Conservation (phyloP, 2,113 vertebrate species). For the Polyodon spathula region DNA sequence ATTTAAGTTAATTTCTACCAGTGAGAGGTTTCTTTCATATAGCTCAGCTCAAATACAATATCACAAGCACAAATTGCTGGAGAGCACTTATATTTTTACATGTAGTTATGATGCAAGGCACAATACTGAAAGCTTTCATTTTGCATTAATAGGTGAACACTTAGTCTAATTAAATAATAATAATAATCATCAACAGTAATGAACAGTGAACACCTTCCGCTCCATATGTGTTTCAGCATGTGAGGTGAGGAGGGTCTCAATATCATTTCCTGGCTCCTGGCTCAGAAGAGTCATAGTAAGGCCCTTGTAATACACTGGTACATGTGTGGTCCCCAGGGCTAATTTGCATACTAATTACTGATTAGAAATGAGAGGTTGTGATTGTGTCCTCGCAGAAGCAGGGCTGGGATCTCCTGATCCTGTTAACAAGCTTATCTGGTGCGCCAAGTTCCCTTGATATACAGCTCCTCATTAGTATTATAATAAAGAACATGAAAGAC, state of each 20-base stretch:
- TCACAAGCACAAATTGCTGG: no score
- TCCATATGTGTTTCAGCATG: not conserved
- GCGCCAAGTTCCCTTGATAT: constrained; percentile 80
- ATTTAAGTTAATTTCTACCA: constrained; percentile 19
- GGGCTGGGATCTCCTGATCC: constrained; percentile 72
- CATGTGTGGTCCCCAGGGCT: constrained; percentile 92
- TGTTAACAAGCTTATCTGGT: constrained; percentile 88
- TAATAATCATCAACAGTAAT: not conserved
- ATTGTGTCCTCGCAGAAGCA: constrained; percentile 58
- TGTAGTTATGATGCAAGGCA: no score
- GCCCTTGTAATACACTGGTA: constrained; percentile 97
- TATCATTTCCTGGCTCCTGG: constrained; percentile 42
- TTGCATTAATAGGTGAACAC: no score
- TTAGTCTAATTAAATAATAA: not conserved
- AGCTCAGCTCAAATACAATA: no score
- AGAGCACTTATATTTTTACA: no score
- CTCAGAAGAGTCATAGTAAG: constrained; percentile 76
- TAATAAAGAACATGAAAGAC: constrained; percentile 95
- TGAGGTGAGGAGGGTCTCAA: constrained; percentile 23
- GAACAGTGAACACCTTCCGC: not conserved
- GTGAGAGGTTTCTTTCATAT: not conserved
- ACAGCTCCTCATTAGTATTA: constrained; percentile 95
- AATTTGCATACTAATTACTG: constrained; percentile 99
- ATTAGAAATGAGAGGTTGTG: constrained; percentile 88
- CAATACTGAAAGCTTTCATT: no score